phyloP scores from a whole-genome alignment of 2,888 invertebrate genomes.

The Drosophila nr. perissopoda region DNA sequence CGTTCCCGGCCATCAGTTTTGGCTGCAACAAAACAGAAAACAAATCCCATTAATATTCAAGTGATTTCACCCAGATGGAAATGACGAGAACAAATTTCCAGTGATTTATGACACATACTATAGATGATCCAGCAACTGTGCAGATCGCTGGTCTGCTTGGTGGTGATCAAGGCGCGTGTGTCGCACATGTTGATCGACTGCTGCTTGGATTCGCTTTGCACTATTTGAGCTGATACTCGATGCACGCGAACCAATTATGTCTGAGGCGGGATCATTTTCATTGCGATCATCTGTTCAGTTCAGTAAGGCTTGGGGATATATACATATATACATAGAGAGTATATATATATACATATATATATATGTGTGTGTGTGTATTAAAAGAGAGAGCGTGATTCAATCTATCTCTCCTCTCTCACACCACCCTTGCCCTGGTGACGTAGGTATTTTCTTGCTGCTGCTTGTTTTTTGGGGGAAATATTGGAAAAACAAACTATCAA shows the following conservation, averaged over 20 bases:
- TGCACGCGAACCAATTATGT: background rate
- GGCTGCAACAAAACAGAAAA: constrained; percentile 62
- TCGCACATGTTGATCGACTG: constrained; percentile 85
- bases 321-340: background rate
- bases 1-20: constrained; percentile 85
- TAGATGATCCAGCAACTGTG: constrained; percentile 92
- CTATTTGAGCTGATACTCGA: background rate
- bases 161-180: constrained; percentile 87
- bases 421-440: constrained; percentile 55
- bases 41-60: background rate
- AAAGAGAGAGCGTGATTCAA: background rate
- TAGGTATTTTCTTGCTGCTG: constrained; percentile 54
- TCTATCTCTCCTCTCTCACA: background rate
- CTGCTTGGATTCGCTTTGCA: background rate
- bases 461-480: constrained; percentile 21
- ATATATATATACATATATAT: background rate
- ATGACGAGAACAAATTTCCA: background rate
- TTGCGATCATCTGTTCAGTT: background rate
- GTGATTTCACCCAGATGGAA: background rate
- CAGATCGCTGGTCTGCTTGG: constrained; percentile 88
- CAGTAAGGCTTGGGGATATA: background rate
- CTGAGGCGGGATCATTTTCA: constrained; percentile 6
- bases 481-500: constrained; percentile 33
- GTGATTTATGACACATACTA: constrained; percentile 85
- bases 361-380: background rate